These are phyloP conservation scores for Phengaris alcon DNA, from an alignment of 2,888 invertebrate genomes.

Conservation along the genomic window DNA sequence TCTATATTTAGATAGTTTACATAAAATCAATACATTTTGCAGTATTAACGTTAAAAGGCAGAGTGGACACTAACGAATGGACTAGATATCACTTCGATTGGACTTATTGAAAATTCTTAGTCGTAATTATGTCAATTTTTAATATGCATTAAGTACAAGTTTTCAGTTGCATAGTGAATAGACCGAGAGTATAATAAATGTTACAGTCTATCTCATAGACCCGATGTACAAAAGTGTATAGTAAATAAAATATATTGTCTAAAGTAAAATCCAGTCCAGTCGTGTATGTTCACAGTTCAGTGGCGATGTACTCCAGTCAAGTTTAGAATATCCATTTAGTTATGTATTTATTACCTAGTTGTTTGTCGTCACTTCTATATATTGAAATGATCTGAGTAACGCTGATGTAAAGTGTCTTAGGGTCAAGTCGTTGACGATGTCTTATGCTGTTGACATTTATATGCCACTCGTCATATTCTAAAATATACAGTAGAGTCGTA, in stretches of 20 bases:
- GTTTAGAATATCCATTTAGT: not conserved
- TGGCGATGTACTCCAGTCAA: conserved; percentile 3
- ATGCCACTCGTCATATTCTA: conserved; percentile 22
- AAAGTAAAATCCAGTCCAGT: not conserved
- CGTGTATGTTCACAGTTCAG: not conserved
- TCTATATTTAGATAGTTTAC: conserved; percentile 24
- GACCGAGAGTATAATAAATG: not conserved
- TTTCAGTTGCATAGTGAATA: not conserved
- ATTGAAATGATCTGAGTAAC: conserved; percentile 8
- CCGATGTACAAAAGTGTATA: not conserved
- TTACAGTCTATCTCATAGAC: not conserved
- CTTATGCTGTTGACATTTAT: conserved; percentile 15
- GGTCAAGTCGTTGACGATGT: conserved; percentile 26
- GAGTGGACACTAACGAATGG: not conserved
- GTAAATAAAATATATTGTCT: not conserved
- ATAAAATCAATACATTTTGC: conserved; percentile 10
- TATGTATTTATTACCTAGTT: conserved; percentile 16
- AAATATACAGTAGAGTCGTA: conserved; percentile 16
- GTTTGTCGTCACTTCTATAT: conserved; percentile 21
- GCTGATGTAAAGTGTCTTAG: conserved; percentile 2
- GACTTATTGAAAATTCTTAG: not conserved
- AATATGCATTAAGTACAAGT: conserved; percentile 11
- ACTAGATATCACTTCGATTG: not conserved
- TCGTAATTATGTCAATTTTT: not conserved
- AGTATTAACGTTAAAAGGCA: conserved; percentile 15